phyloP scores from a whole-genome alignment of 1,140 invertebrate species.

The Neoseiulus cucumeris region DNA sequence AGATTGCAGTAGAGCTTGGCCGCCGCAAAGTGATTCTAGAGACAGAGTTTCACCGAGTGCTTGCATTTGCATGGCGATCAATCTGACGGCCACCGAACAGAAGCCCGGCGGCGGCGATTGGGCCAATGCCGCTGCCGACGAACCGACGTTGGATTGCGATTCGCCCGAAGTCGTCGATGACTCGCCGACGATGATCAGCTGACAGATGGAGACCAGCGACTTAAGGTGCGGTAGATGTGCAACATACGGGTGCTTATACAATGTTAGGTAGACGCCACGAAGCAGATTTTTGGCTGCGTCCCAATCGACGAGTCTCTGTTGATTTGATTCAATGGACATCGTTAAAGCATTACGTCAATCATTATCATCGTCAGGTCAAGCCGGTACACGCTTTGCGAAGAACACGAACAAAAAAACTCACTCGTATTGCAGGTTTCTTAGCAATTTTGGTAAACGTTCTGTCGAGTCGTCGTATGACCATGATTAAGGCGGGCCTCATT shows the following conservation, averaged over 20 bases:
- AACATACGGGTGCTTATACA: conserved; percentile 77
- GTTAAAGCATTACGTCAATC: conserved; percentile 7
- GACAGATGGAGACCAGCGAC: conserved; percentile 42
- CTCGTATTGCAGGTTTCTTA: conserved; percentile 72
- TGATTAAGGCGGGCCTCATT: conserved; percentile 68
- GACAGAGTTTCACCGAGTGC: conserved; percentile 74
- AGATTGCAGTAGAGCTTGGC: conserved; percentile 59
- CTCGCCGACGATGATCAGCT: conserved; percentile 39
- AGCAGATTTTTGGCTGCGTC: conserved; percentile 76
- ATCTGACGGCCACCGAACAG: conserved; percentile 78
- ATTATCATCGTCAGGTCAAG: too few relatives aligned
- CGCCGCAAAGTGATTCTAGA: conserved; percentile 78
- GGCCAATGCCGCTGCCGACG: conserved; percentile 47
- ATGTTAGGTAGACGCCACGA: conserved; percentile 82
- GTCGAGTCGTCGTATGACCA: conserved; percentile 74
- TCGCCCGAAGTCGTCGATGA: conserved; percentile 30
- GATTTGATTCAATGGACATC: conserved; percentile 13
- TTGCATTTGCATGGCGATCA: conserved; percentile 81
- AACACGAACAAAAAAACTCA: conserved; percentile 25
- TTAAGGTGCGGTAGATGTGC: conserved; percentile 91
- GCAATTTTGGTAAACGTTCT: conserved; percentile 94
- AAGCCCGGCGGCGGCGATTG: conserved; percentile 78
- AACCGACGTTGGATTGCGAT: conserved; percentile 33
- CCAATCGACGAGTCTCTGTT: conserved; percentile 79
- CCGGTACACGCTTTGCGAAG: too few relatives aligned